Conservation (phyloP, 2,888 invertebrate species). For the Alviniconcha strummeri region DNA sequence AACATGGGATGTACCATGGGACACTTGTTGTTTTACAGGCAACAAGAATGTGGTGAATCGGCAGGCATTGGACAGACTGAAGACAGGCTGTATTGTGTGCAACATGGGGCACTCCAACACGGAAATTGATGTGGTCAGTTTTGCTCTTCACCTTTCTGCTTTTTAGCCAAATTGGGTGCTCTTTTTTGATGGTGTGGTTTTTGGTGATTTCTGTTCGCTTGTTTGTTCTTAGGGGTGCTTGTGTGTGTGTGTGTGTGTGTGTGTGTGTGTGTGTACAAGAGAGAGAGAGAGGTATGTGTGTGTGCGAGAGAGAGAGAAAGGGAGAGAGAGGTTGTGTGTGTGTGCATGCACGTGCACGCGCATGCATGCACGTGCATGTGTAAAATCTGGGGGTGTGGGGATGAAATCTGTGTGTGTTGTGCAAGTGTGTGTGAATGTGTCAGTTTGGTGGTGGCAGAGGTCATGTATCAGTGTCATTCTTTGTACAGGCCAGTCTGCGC, state of each 20-base stretch:
- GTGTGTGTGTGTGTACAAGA: not conserved
- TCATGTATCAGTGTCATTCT: too few relatives aligned
- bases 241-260: not conserved
- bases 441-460: not conserved
- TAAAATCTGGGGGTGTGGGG: too few relatives aligned
- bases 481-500: conserved; percentile 77
- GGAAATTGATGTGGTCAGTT: conserved; percentile 92
- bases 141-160: not conserved
- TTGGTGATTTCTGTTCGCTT: not conserved
- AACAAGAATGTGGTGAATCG: conserved; percentile 96
- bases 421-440: not conserved
- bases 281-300: not conserved
- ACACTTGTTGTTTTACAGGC: conserved; percentile 71
- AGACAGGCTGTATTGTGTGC: conserved; percentile 97
- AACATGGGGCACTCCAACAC: conserved; percentile 99
- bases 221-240: not conserved
- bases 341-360: too few relatives aligned
- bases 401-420: not conserved
- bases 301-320: not conserved
- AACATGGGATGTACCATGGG: too few relatives aligned
- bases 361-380: too few relatives aligned
- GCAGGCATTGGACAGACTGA: conserved; percentile 92
- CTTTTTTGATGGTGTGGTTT: not conserved
- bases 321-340: not conserved
- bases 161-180: not conserved